phyloP scores from a whole-genome alignment of 2,888 invertebrate species.

The Harmothoe impar region DNA sequence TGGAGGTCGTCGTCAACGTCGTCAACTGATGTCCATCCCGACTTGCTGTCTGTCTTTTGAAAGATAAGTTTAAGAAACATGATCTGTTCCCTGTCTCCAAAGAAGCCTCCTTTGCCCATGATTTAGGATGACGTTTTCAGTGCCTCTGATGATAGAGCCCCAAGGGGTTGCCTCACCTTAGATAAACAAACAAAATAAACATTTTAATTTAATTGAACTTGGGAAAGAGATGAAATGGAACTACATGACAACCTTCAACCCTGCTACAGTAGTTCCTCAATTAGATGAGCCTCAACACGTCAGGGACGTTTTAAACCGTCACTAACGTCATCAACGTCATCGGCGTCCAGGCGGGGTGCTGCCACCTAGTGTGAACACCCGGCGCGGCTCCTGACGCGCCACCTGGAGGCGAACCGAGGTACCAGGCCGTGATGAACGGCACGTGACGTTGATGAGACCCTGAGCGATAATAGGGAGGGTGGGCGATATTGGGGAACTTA shows the following conservation, averaged over 20 bases:
- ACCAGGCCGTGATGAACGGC: constrained; percentile 27
- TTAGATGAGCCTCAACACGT: not conserved
- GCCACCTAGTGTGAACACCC: constrained; percentile 18
- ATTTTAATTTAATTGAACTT: too few species aligned
- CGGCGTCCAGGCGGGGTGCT: not conserved
- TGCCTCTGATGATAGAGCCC: not conserved
- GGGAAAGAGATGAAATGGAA: too few species aligned
- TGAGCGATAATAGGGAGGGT: constrained; percentile 28
- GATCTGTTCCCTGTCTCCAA: not conserved
- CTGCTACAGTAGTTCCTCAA: too few species aligned
- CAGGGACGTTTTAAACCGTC: not conserved
- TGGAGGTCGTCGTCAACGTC: not conserved
- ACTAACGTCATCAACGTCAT: not conserved
- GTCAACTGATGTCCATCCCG: not conserved
- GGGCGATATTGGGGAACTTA: not conserved
- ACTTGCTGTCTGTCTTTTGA: too few species aligned
- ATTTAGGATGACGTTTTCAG: not conserved
- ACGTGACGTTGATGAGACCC: constrained; percentile 35
- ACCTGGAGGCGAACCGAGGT: not conserved
- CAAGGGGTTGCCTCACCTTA: not conserved
- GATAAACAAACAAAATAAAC: not conserved
- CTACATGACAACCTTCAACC: too few species aligned
- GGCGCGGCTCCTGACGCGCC: not conserved
- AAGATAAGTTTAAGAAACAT: not conserved
- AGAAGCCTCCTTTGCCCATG: not conserved